These are phyloP conservation scores for Trissolcus brochymenae DNA, from an alignment of 2,888 invertebrate species.

Conservation along the genomic window DNA sequence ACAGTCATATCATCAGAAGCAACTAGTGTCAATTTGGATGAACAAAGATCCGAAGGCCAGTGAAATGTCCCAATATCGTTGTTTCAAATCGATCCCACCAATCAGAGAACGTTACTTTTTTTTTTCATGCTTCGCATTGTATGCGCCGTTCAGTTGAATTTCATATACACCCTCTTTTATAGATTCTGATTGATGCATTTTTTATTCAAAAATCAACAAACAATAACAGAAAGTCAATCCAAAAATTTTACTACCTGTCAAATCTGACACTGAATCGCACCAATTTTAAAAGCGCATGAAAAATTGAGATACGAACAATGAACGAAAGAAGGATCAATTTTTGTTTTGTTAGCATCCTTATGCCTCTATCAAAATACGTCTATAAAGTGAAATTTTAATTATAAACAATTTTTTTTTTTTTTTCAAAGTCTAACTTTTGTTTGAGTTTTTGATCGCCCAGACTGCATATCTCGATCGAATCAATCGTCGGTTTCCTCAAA, in stretches of 20 bases:
- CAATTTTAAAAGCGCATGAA: no score
- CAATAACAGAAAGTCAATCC: background rate
- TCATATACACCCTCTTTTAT: background rate
- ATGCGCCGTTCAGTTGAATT: background rate
- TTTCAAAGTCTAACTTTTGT: no score
- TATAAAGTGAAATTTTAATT: no score
- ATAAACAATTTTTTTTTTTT: no score
- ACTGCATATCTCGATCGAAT: no score
- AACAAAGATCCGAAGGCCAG: conserved; percentile 34
- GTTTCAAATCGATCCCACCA: conserved; percentile 26
- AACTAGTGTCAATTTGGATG: conserved; percentile 51
- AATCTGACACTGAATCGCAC: no score
- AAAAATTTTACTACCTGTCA: no score
- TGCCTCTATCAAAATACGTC: no score
- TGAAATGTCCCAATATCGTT: conserved; percentile 26
- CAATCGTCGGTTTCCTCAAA: background rate
- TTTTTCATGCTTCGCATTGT: conserved; percentile 14
- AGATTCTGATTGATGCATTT: conserved; percentile 6
- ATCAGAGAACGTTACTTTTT: conserved; percentile 13
- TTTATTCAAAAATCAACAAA: conserved; percentile 2
- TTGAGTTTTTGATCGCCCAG: no score
- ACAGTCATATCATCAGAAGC: conserved; percentile 41
- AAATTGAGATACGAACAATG: no score
- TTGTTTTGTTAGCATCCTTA: no score
- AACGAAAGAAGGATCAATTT: no score